Conservation (phyloP, 2,797 vertebrate genomes). For the Dicrostonyx torquatus region DNA sequence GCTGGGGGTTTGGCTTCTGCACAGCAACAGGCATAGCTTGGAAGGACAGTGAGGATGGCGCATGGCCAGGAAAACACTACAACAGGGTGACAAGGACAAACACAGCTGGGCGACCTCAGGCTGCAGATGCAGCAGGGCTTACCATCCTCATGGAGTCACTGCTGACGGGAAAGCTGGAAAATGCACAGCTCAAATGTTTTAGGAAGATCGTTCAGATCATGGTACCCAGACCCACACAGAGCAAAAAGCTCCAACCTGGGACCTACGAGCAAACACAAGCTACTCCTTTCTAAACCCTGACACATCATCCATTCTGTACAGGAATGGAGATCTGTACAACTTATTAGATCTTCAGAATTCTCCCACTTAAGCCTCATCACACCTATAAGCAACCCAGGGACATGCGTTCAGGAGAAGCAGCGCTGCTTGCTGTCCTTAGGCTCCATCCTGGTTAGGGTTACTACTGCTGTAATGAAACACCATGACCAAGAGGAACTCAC, state of each 20-base stretch:
- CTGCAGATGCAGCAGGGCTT: neutral
- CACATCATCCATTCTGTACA: neutral
- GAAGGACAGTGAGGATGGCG: neutral
- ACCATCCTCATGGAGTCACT: neutral
- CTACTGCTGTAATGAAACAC: neutral
- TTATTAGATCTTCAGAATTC: conserved; percentile 1
- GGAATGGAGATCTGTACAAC: neutral
- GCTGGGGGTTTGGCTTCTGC: no score
- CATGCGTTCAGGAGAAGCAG: neutral
- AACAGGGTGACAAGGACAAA: neutral
- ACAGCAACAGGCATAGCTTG: neutral
- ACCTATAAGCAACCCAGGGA: neutral
- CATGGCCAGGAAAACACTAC: neutral
- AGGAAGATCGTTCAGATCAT: neutral
- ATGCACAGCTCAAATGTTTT: neutral
- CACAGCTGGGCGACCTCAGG: neutral
- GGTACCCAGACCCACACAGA: neutral
- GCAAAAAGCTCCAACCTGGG: neutral
- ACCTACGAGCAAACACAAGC: neutral
- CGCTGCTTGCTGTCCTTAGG: neutral
- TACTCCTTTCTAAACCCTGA: neutral
- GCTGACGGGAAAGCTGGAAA: neutral
- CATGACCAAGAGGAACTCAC: neutral
- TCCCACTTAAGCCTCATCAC: neutral
- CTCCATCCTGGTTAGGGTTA: neutral